Conservation (phyloP, 2,113 vertebrate species). For the Odontophorus gujanensis region DNA sequence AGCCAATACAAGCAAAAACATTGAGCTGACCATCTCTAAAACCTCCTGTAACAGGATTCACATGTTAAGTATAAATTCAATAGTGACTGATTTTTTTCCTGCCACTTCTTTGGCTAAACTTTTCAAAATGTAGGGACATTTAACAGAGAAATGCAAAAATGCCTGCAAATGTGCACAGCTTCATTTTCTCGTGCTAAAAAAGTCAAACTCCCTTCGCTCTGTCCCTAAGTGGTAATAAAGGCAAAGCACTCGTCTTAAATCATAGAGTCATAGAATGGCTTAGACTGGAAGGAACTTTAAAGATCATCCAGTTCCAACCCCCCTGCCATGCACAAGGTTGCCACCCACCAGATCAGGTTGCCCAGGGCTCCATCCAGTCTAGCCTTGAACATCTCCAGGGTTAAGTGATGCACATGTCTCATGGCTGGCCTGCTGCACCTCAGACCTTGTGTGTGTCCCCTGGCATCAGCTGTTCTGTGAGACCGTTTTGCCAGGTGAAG, state of each 20-base stretch:
- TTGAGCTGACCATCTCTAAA: background rate
- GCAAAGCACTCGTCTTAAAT: background rate
- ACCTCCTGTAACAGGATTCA: background rate
- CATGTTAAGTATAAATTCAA: background rate
- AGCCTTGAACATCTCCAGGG: no score
- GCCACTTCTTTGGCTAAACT: background rate
- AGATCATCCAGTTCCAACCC: no score
- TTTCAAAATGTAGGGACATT: background rate
- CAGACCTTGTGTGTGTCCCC: fast-evolving
- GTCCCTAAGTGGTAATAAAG: background rate
- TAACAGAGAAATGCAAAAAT: background rate
- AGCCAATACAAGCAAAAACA: background rate
- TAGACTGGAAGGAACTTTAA: no score
- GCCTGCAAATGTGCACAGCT: background rate
- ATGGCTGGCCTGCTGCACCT: background rate
- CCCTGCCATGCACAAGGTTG: no score
- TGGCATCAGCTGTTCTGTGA: background rate
- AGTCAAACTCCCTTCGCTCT: background rate
- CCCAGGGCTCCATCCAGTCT: no score
- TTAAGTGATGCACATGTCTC: background rate
- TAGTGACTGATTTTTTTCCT: background rate
- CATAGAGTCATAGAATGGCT: no score
- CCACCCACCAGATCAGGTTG: no score
- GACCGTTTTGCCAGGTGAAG: background rate
- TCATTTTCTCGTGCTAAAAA: background rate